Evolutionary conservation across 2,888 invertebrate genomes (phyloP).

Genomic region (Masnerella sp.): DNA sequence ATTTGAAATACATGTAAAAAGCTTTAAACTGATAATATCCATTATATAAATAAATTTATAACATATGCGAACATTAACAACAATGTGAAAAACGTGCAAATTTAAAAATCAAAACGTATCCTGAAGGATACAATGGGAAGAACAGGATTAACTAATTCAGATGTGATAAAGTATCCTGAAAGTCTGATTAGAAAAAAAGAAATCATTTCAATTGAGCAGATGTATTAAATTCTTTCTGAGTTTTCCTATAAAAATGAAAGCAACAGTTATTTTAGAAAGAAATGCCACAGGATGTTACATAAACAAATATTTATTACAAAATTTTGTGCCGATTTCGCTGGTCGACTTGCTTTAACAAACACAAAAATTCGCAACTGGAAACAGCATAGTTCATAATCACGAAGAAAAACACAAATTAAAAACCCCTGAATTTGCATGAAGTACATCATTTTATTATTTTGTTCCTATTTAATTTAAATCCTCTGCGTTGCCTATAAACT

Average conservation of each 20-base stretch:
- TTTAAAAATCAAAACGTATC: too few relatives aligned
- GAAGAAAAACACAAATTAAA: conserved; percentile 14
- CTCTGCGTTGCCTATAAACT: conserved; percentile 13
- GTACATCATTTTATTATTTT: conserved; percentile 27
- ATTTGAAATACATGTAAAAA: too few relatives aligned
- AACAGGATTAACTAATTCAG: too few relatives aligned
- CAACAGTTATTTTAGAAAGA: not conserved
- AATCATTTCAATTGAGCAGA: not conserved
- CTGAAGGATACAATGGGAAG: too few relatives aligned
- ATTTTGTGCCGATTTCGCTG: conserved; percentile 26
- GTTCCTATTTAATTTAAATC: conserved; percentile 11
- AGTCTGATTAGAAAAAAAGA: too few relatives aligned
- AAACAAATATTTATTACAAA: conserved; percentile 46
- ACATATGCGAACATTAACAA: too few relatives aligned
- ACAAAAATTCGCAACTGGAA: conserved; percentile 15
- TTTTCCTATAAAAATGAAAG: not conserved
- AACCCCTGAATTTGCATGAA: conserved; percentile 15
- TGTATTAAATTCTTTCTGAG: not conserved
- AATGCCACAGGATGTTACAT: conserved; percentile 14
- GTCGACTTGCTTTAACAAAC: conserved; percentile 17
- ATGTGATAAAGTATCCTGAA: too few relatives aligned
- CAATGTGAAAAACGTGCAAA: too few relatives aligned
- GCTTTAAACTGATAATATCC: too few relatives aligned
- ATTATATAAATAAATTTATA: too few relatives aligned
- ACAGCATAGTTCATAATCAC: not conserved